Conservation (phyloP, 2,113 vertebrate species). For the Sclerurus mexicanus region DNA sequence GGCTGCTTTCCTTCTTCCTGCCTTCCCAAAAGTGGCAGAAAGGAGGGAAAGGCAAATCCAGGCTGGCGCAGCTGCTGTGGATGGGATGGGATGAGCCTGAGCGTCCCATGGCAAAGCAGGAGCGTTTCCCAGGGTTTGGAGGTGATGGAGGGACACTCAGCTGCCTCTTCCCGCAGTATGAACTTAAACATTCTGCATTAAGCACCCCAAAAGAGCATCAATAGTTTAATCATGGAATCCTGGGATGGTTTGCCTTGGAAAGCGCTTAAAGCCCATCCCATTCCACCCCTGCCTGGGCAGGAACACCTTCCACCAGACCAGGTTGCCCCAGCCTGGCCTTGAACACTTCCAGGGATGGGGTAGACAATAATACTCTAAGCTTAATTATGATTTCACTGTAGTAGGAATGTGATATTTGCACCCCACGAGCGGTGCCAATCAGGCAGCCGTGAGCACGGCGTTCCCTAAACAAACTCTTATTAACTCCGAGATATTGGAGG, state of each 20-base stretch:
- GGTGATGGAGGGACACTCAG: neutral
- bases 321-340: neutral
- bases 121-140: neutral
- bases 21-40: neutral
- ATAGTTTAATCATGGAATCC: neutral
- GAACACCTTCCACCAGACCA: neutral
- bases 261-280: neutral
- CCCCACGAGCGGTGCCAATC: neutral
- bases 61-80: neutral
- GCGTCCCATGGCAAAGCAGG: neutral
- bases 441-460: neutral
- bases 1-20: neutral
- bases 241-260: neutral
- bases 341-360: neutral
- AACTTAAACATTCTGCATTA: neutral
- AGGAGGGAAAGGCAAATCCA: neutral
- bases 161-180: neutral
- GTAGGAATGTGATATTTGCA: neutral
- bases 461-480: constrained; percentile 46
- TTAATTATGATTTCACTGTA: constrained; percentile 21
- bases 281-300: neutral
- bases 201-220: neutral
- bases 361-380: neutral
- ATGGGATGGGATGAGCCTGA: neutral
- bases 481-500: constrained; percentile 17